These are phyloP conservation scores for Oryzias javanicus DNA, from an alignment of 2,113 vertebrate genomes.

Conservation along the genomic window DNA sequence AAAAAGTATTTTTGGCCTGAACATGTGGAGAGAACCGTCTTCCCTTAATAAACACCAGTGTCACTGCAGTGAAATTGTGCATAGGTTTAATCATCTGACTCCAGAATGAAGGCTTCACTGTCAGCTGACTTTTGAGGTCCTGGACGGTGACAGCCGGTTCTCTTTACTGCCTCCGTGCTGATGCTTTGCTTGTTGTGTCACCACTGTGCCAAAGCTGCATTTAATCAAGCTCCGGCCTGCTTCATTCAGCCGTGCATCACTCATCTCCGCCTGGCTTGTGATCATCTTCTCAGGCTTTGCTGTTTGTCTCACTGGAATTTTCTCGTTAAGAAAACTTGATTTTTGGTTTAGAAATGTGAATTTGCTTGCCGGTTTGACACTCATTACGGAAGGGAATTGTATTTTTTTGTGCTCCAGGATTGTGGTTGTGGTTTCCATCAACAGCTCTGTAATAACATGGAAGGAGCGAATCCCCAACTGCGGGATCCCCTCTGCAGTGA, in stretches of 20 bases:
- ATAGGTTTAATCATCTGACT: not conserved
- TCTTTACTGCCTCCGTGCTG: slow-evolving; percentile 19
- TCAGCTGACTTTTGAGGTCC: slow-evolving; percentile 7
- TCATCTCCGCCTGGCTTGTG: slow-evolving; percentile 40
- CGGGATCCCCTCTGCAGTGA: slow-evolving; percentile 37
- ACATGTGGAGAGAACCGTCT: too few species aligned
- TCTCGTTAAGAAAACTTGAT: slow-evolving; percentile 10
- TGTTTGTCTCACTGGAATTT: slow-evolving; percentile 38
- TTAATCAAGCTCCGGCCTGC: slow-evolving; percentile 58
- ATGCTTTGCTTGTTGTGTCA: slow-evolving; percentile 31
- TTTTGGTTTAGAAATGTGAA: slow-evolving; percentile 2
- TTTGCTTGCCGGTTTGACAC: not conserved
- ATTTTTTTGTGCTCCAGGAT: slow-evolving; percentile 26
- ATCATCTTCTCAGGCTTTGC: slow-evolving; percentile 36
- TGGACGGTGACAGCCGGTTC: slow-evolving; percentile 13
- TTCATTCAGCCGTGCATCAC: slow-evolving; percentile 52
- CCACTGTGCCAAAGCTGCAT: slow-evolving; percentile 51
- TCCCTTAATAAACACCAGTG: too few species aligned
- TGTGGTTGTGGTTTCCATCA: slow-evolving; percentile 29
- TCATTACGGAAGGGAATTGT: slow-evolving; percentile 7
- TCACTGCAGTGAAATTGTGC: not conserved
- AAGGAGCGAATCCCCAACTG: slow-evolving; percentile 51
- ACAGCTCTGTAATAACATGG: slow-evolving; percentile 44
- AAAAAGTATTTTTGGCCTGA: too few species aligned
- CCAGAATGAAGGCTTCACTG: slow-evolving; percentile 1